These are phyloP conservation scores for Thalassarche chlororhynchos DNA, from an alignment of 2,113 vertebrate species.

Conservation along the genomic window DNA sequence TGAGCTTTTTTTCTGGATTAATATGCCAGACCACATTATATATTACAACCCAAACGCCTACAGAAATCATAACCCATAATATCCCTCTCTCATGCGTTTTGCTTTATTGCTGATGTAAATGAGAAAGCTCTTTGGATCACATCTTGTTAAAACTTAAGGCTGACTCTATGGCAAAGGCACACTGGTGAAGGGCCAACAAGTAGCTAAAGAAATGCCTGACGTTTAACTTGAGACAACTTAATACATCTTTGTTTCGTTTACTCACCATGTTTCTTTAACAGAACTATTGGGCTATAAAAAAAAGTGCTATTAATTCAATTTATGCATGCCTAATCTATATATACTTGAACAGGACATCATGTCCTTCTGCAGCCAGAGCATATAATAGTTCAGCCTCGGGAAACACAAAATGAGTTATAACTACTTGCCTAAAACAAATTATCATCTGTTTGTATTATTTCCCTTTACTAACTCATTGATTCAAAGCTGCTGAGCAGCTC, in stretches of 20 bases:
- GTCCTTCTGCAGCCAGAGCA: not conserved
- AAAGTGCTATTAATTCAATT: not conserved
- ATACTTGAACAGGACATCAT: not conserved
- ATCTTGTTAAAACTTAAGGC: not conserved
- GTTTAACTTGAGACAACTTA: conserved; percentile 1
- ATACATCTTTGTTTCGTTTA: not conserved
- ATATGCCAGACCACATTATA: not conserved
- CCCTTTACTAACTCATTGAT: conserved; percentile 11
- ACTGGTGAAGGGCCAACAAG: not conserved
- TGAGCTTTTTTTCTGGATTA: not conserved
- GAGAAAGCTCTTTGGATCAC: not conserved
- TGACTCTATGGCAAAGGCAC: not conserved
- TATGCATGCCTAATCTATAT: not conserved
- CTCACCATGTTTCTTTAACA: not conserved
- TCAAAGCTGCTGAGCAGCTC: not conserved
- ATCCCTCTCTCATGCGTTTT: not conserved
- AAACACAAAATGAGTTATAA: not conserved
- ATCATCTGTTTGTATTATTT: not conserved
- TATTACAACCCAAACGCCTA: not conserved
- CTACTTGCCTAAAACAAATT: conserved; percentile 13
- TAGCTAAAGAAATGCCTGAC: not conserved
- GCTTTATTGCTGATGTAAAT: not conserved
- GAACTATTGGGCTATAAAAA: not conserved
- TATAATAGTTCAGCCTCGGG: not conserved
- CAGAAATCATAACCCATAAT: not conserved